These are phyloP conservation scores for Coelinius sp. DNA, from an alignment of 2,888 invertebrate species.

Conservation along the genomic window DNA sequence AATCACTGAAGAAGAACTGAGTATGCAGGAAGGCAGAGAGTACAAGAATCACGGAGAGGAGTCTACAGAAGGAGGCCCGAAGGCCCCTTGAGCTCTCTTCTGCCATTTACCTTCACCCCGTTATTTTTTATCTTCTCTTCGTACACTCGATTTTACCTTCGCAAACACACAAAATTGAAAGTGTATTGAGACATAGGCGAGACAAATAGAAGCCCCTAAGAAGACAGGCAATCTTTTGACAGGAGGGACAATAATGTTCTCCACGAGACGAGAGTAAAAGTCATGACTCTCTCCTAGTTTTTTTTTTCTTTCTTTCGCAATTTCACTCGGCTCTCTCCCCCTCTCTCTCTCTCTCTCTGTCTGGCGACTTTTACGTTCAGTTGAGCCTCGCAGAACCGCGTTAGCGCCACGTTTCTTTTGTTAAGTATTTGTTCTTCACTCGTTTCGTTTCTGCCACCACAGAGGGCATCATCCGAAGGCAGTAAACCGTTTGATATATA, in stretches of 20 bases:
- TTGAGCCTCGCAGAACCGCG: neutral
- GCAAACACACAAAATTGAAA: slow-evolving; percentile 30
- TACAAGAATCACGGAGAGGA: slow-evolving; percentile 48
- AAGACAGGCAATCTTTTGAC: slow-evolving; percentile 59
- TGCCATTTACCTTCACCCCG: slow-evolving; percentile 47
- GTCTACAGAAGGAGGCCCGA: slow-evolving; percentile 38
- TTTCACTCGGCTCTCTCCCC: neutral
- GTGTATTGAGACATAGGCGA: slow-evolving; percentile 63
- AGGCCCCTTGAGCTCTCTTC: slow-evolving; percentile 43
- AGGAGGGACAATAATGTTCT: slow-evolving; percentile 39
- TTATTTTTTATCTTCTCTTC: slow-evolving; percentile 53
- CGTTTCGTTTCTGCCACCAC: slow-evolving; percentile 41
- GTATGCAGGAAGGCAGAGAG: slow-evolving; percentile 36
- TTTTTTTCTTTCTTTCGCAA: neutral
- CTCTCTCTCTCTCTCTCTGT: neutral
- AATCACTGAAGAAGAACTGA: slow-evolving; percentile 38
- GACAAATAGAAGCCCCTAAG: slow-evolving; percentile 58
- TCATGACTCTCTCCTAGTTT: slow-evolving; percentile 3
- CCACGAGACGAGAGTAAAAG: slow-evolving; percentile 53
- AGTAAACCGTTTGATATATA: slow-evolving; percentile 71
- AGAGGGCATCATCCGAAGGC: slow-evolving; percentile 65
- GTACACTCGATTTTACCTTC: slow-evolving; percentile 42
- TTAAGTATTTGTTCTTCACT: slow-evolving; percentile 38
- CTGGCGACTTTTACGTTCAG: neutral
- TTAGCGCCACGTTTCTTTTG: slow-evolving; percentile 33